Evolutionary conservation across 2,888 invertebrate genomes (phyloP).

Genomic region (Candidula unifasciata): DNA sequence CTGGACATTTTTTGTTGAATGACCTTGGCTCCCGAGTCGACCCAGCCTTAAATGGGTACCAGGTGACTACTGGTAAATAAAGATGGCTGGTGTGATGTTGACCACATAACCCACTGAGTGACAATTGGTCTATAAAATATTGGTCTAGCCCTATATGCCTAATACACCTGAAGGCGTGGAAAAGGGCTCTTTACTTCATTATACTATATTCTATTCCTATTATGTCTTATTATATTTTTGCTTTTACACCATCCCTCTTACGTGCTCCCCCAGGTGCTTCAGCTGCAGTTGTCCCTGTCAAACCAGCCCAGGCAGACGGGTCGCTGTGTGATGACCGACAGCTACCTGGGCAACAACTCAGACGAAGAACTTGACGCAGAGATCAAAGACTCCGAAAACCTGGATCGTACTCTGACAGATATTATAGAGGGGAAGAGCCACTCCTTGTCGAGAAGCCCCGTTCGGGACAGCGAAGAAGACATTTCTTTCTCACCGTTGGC

Average conservation of each 20-base stretch:
- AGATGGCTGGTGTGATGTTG: too few species aligned
- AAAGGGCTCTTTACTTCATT: too few species aligned
- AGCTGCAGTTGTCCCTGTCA: constrained; percentile 70
- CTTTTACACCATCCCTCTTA: neutral
- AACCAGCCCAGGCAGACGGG: neutral
- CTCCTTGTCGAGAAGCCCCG: neutral
- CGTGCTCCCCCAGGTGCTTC: constrained; percentile 69
- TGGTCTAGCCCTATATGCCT: too few species aligned
- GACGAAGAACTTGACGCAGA: constrained; percentile 66
- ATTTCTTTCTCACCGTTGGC: neutral
- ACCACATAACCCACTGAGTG: too few species aligned
- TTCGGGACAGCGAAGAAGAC: constrained; percentile 4
- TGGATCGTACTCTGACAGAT: constrained; percentile 70
- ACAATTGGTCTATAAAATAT: too few species aligned
- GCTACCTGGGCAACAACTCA: constrained; percentile 60
- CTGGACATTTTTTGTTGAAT: too few species aligned
- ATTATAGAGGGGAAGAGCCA: constrained; percentile 68
- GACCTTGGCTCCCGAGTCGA: too few species aligned
- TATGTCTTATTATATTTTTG: neutral
- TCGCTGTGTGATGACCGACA: constrained; percentile 54
- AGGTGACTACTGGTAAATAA: too few species aligned
- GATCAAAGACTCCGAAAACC: constrained; percentile 68
- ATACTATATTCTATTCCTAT: too few species aligned
- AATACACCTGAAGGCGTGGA: too few species aligned
- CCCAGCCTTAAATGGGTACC: too few species aligned